Percentiles rank a stretch among this genome's conserved stretches.
These are phyloP conservation scores for Onychomys arenicola DNA, from an alignment of 2,797 vertebrate species.

Conservation along the genomic window DNA sequence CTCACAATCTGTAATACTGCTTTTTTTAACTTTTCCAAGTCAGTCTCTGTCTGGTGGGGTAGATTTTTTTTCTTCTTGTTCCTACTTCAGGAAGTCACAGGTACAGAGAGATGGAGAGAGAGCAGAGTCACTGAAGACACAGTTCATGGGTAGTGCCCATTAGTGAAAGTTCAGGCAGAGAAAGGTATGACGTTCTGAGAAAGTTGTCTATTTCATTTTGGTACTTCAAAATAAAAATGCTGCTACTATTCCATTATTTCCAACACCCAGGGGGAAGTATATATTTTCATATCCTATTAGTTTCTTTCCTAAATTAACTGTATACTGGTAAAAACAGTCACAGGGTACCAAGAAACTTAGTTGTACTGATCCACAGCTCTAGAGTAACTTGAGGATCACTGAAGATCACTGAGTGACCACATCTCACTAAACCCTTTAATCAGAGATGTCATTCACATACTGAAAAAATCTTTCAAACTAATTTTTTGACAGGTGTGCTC, in stretches of 20 bases:
- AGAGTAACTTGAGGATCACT: neutral
- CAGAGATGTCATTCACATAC: neutral
- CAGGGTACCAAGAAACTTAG: constrained; percentile 8
- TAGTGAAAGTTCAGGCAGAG: constrained; percentile 5
- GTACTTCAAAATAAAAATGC: constrained; percentile 54
- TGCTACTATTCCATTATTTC: constrained; percentile 43
- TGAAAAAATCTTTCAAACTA: constrained; percentile 25
- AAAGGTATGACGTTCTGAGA: neutral
- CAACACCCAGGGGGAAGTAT: neutral
- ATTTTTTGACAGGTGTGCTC: constrained; percentile 21
- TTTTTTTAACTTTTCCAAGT: neutral
- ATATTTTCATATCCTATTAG: constrained; percentile 44
- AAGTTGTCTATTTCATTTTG: neutral
- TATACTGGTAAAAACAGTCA: constrained; percentile 56
- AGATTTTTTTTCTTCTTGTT: neutral
- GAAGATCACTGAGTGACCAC: neutral
- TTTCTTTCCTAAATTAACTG: constrained; percentile 69
- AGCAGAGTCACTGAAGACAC: neutral
- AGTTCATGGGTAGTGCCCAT: neutral
- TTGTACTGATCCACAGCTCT: constrained; percentile 36
- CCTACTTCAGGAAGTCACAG: neutral
- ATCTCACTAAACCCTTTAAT: neutral
- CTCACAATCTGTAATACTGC: neutral
- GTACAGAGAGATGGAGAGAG: fast-evolving
- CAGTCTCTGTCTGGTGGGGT: neutral